These are phyloP conservation scores for Cynopterus sphinx DNA, from an alignment of 2,797 vertebrate species.

Conservation along the genomic window DNA sequence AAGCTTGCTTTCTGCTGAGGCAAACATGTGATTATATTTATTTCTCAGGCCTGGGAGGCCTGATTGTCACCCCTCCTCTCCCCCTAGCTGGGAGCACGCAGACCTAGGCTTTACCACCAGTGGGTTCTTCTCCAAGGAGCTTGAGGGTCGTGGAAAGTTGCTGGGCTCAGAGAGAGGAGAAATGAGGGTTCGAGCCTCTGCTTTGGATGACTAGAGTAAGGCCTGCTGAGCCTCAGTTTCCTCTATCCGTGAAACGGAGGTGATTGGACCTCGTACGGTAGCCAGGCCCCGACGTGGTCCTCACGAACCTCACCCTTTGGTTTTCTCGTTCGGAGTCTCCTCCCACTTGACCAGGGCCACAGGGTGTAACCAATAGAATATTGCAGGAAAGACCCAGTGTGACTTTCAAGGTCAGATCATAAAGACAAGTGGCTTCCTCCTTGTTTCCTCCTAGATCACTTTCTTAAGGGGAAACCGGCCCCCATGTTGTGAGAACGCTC, in stretches of 20 bases:
- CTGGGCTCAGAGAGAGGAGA: not conserved
- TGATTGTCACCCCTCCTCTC: not conserved
- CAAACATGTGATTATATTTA: conserved; percentile 77
- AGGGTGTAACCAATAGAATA: not conserved
- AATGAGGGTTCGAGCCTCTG: not conserved
- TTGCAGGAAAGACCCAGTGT: not conserved
- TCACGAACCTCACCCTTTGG: not conserved
- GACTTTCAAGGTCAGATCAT: not conserved
- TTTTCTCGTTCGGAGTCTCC: not conserved
- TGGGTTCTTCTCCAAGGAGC: not conserved
- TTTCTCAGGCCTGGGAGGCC: conserved; percentile 66
- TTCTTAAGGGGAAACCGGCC: not conserved
- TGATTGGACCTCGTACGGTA: not conserved
- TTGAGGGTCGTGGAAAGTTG: not conserved
- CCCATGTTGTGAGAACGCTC: not conserved
- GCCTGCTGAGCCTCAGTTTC: not conserved
- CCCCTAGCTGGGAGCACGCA: not conserved
- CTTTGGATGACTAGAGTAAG: not conserved
- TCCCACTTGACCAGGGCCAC: not conserved
- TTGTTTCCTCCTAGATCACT: not conserved
- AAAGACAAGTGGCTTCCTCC: not conserved
- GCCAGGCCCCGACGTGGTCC: not conserved
- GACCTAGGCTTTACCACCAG: not conserved
- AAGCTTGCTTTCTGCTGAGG: conserved; percentile 57
- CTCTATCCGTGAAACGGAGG: not conserved